These are phyloP conservation scores for Uria lomvia DNA, from an alignment of 2,113 vertebrate species.

Conservation along the genomic window DNA sequence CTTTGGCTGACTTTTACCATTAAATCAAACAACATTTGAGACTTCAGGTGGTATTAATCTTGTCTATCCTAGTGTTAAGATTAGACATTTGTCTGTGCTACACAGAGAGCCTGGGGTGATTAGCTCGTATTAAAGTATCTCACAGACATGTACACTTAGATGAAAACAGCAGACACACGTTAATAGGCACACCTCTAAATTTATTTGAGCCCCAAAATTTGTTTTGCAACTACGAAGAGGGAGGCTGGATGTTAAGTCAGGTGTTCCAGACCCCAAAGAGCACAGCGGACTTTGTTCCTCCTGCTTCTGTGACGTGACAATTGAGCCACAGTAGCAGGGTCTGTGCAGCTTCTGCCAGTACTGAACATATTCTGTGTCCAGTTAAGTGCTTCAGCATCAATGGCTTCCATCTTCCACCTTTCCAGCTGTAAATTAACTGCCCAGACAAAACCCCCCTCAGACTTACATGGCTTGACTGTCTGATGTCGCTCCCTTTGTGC, in stretches of 20 bases:
- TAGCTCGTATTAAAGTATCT: neutral
- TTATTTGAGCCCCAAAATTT: neutral
- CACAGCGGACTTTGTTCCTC: neutral
- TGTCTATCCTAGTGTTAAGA: neutral
- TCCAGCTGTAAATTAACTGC: neutral
- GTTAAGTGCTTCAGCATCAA: neutral
- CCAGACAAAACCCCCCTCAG: neutral
- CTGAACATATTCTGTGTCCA: neutral
- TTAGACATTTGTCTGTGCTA: neutral
- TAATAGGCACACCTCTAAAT: neutral
- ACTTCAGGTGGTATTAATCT: neutral
- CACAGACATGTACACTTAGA: neutral
- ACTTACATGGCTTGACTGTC: slow-evolving; percentile 44
- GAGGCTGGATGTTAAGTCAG: neutral
- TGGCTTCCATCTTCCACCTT: neutral
- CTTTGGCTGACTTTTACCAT: neutral
- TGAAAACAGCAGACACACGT: neutral
- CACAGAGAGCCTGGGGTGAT: neutral
- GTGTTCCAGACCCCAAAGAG: neutral
- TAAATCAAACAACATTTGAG: neutral
- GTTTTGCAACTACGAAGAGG: neutral
- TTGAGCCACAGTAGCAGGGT: neutral
- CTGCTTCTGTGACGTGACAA: neutral
- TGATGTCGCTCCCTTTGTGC: rapidly evolving
- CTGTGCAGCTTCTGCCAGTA: neutral